These are phyloP conservation scores for Podocnemis expansa DNA, from an alignment of 2,113 vertebrate genomes.

Conservation along the genomic window DNA sequence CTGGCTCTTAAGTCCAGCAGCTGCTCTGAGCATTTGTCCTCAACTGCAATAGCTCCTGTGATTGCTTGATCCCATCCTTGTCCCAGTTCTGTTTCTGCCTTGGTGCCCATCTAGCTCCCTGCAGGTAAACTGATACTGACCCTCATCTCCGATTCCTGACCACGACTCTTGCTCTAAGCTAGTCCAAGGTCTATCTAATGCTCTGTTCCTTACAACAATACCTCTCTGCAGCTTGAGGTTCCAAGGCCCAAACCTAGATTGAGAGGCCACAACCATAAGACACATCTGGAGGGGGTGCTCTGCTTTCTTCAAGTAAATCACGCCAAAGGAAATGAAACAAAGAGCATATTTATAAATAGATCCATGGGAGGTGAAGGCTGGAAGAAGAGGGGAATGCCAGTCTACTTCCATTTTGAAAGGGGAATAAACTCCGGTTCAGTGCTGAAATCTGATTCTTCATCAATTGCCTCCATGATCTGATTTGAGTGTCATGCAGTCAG, in stretches of 20 bases:
- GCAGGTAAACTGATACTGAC: neutral
- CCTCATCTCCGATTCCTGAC: neutral
- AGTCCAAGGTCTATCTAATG: neutral
- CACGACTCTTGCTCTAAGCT: neutral
- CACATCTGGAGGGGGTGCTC: neutral
- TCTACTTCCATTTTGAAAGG: conserved; percentile 30
- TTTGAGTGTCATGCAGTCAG: neutral
- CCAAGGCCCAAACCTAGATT: neutral
- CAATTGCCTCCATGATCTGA: conserved; percentile 28
- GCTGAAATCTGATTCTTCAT: neutral
- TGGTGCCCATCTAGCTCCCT: neutral
- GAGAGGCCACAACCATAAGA: neutral
- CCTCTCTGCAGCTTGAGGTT: neutral
- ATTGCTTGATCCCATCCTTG: neutral
- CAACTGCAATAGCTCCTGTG: neutral
- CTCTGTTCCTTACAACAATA: neutral
- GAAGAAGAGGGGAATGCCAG: neutral
- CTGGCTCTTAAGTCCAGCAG: neutral
- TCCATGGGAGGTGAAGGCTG: conserved; percentile 27
- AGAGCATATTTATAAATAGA: conserved; percentile 15
- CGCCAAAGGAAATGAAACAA: conserved; percentile 17
- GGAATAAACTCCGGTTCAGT: neutral
- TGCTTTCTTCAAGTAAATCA: neutral
- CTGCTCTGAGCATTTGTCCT: no score
- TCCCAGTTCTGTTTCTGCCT: neutral